These are phyloP conservation scores for Lophius piscatorius DNA, from an alignment of 2,113 vertebrate species.

Conservation along the genomic window DNA sequence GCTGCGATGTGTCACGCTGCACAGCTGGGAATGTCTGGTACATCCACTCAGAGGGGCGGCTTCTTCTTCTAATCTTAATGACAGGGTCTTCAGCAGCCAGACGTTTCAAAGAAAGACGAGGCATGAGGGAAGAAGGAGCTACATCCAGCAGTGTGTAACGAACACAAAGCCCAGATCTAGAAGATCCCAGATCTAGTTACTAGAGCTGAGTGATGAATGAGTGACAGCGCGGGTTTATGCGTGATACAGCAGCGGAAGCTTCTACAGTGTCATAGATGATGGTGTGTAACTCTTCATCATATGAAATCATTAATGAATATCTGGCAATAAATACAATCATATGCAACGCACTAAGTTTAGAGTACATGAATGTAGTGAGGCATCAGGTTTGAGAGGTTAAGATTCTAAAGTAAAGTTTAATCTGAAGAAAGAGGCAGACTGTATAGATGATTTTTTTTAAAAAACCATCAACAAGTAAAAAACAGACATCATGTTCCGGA, in stretches of 20 bases:
- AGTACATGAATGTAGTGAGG: not conserved
- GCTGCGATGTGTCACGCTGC: conserved; percentile 35
- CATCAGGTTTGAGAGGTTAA: not conserved
- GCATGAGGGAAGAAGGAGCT: conserved; percentile 15
- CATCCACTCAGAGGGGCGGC: conserved; percentile 41
- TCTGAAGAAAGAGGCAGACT: not conserved
- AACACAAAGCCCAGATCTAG: conserved; percentile 37
- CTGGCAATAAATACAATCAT: not conserved
- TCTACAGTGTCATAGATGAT: not conserved
- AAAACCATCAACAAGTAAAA: not conserved
- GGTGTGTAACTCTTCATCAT: not conserved
- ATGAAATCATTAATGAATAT: not conserved
- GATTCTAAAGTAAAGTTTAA: too few species aligned
- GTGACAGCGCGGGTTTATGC: not conserved
- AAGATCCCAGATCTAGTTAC: not conserved
- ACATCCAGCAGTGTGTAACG: conserved; percentile 33
- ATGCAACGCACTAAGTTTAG: not conserved
- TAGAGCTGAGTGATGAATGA: not conserved
- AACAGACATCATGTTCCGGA: not conserved
- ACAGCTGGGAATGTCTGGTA: conserved; percentile 65
- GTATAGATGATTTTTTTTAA: not conserved
- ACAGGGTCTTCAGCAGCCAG: conserved; percentile 67
- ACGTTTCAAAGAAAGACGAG: conserved; percentile 65
- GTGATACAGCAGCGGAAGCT: fast-evolving
- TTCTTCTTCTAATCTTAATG: conserved; percentile 77